These are phyloP conservation scores for Homarus americanus DNA, from an alignment of 1,140 invertebrate species.

Conservation along the genomic window DNA sequence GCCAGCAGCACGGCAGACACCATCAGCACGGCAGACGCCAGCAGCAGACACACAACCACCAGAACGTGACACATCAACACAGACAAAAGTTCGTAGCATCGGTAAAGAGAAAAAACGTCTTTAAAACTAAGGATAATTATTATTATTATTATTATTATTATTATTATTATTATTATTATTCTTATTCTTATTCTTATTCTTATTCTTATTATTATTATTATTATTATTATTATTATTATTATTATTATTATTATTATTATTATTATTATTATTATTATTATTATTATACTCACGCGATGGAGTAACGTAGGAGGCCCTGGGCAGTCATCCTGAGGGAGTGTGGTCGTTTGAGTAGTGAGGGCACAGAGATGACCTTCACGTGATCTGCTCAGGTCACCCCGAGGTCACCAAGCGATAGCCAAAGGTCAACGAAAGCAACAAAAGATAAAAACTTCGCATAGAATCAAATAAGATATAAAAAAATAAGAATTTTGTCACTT, in stretches of 20 bases:
- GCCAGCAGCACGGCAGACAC: too few relatives aligned
- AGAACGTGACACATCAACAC: too few relatives aligned
- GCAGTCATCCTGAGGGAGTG: conserved; percentile 39
- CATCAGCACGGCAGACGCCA: too few relatives aligned
- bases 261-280: conserved; percentile 10
- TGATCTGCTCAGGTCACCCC: conserved; percentile 25
- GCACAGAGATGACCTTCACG: conserved; percentile 32
- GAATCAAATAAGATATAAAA: conserved; percentile 10
- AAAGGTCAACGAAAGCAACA: background rate
- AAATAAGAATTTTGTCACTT: background rate
- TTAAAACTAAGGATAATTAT: background rate
- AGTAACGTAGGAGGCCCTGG: conserved; percentile 25
- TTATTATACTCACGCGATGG: too few relatives aligned
- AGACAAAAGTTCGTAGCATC: too few relatives aligned
- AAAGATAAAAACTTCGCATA: background rate
- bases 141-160: conserved; percentile 13
- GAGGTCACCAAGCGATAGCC: background rate
- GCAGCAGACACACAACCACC: too few relatives aligned
- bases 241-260: background rate
- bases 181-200: too few relatives aligned
- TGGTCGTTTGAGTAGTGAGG: conserved; percentile 10
- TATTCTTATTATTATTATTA: too few relatives aligned
- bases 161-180: background rate
- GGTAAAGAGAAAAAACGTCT: background rate
- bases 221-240: background rate